Conservation (phyloP, 2,113 vertebrate species). For the Zosterops borbonicus region DNA sequence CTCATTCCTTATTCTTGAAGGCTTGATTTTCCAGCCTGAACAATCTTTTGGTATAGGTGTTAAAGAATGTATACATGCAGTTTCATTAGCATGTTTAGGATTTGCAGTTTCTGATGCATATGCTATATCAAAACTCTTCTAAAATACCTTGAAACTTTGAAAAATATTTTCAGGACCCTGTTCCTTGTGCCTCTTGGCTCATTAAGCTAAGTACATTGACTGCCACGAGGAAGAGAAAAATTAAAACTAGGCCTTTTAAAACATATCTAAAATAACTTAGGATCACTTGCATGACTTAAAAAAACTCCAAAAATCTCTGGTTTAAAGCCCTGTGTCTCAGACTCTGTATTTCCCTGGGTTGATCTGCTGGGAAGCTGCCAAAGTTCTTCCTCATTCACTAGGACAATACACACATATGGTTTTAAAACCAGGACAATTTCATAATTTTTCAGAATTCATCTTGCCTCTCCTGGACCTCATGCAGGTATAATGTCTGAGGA, state of each 20-base stretch:
- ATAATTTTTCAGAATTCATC: neutral
- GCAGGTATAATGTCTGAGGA: conserved; percentile 13
- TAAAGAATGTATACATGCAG: neutral
- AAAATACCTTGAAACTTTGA: neutral
- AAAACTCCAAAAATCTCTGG: neutral
- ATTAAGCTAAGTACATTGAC: neutral
- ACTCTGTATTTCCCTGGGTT: neutral
- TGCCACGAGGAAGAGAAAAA: neutral
- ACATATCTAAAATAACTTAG: neutral
- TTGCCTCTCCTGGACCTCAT: neutral
- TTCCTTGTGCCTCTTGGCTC: conserved; percentile 2
- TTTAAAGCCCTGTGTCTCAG: neutral
- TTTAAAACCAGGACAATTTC: neutral
- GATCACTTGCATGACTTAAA: neutral
- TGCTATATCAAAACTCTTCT: neutral
- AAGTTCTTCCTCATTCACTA: neutral
- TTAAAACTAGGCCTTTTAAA: neutral
- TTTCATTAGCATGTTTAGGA: neutral
- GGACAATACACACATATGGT: neutral
- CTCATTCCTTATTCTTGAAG: neutral
- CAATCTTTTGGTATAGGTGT: neutral
- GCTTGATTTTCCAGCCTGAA: neutral
- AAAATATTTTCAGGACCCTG: neutral
- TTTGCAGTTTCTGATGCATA: neutral
- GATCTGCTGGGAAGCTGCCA: neutral